A percentile compares a stretch with the other conserved stretches of the same genome.
Evolutionary conservation across 2,888 invertebrate species (phyloP).

Genomic region (Hirtodrosophila histrioides): DNA sequence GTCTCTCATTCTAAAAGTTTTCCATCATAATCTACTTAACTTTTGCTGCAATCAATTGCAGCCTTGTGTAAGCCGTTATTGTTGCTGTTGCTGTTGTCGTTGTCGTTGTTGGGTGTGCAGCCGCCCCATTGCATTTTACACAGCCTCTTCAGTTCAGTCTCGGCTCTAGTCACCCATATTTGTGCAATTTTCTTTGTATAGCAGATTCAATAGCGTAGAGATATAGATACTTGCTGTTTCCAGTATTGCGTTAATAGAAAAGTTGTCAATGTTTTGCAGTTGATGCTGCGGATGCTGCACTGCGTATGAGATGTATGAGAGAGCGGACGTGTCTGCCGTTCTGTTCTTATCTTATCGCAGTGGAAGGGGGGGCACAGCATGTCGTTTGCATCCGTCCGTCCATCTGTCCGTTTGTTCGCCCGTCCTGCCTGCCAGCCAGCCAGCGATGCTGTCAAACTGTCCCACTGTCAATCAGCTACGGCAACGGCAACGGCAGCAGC

Average conservation of each 20-base stretch:
- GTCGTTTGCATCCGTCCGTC: constrained; percentile 27
- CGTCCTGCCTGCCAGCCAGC: constrained; percentile 22
- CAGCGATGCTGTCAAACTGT: constrained; percentile 39
- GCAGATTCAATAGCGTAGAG: constrained; percentile 51
- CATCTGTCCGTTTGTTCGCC: constrained; percentile 41
- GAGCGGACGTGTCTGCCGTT: constrained; percentile 45
- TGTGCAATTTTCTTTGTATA: constrained; percentile 61
- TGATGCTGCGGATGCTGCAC: constrained; percentile 30
- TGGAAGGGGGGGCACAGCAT: constrained; percentile 8
- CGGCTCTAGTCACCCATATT: constrained; percentile 32
- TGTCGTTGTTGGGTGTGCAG: constrained; percentile 39
- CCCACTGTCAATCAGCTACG: constrained; percentile 57
- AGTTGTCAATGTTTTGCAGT: constrained; percentile 64
- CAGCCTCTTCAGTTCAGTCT: constrained; percentile 54
- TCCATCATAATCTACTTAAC: constrained; percentile 80
- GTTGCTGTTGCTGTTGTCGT: constrained; percentile 19
- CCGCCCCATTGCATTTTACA: constrained; percentile 74
- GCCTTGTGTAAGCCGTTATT: constrained; percentile 44
- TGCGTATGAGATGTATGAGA: constrained; percentile 19
- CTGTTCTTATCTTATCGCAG: constrained; percentile 59
- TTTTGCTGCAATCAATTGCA: constrained; percentile 80
- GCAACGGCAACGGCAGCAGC: constrained; percentile 11
- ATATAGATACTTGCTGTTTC: constrained; percentile 46
- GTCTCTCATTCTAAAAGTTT: constrained; percentile 60
- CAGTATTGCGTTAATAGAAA: constrained; percentile 71